These are phyloP conservation scores for Condylura cristata DNA, from an alignment of 2,113 vertebrate genomes.

Conservation along the genomic window DNA sequence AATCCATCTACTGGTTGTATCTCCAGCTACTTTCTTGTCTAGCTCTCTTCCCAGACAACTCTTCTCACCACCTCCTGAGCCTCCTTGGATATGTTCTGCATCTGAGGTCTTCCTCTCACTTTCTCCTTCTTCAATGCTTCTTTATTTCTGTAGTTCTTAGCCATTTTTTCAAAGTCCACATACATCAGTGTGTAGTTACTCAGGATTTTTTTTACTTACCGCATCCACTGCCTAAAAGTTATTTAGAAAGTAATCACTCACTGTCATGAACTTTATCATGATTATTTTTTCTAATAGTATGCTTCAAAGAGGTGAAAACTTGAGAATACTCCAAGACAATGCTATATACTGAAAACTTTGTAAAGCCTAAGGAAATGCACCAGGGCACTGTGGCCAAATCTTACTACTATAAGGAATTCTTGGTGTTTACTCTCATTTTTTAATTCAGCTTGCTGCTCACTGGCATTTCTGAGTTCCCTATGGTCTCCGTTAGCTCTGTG, in stretches of 20 bases:
- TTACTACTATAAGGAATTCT: not conserved
- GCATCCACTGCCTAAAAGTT: not conserved
- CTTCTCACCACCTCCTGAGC: not conserved
- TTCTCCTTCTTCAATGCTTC: not conserved
- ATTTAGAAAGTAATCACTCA: not conserved
- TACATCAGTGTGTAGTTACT: not conserved
- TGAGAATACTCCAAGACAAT: not conserved
- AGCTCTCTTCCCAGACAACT: not conserved
- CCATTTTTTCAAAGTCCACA: not conserved
- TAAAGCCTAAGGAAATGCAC: not conserved
- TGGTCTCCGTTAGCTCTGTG: not conserved
- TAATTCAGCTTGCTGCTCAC: not conserved
- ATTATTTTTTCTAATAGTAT: not conserved
- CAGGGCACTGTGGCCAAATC: not conserved
- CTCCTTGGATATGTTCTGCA: not conserved
- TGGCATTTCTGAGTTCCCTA: not conserved
- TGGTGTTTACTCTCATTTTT: not conserved
- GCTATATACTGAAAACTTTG: not conserved
- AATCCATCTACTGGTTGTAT: not conserved
- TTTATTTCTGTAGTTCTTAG: no score
- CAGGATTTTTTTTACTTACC: not conserved
- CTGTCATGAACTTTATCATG: not conserved
- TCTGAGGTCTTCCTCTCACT: fast-evolving
- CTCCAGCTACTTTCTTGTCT: not conserved
- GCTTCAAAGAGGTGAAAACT: not conserved